A percentile compares a stretch with the other conserved stretches of the same genome.
Evolutionary conservation across 2,888 invertebrate genomes (phyloP).

Genomic region (Exocentrus adspersus): DNA sequence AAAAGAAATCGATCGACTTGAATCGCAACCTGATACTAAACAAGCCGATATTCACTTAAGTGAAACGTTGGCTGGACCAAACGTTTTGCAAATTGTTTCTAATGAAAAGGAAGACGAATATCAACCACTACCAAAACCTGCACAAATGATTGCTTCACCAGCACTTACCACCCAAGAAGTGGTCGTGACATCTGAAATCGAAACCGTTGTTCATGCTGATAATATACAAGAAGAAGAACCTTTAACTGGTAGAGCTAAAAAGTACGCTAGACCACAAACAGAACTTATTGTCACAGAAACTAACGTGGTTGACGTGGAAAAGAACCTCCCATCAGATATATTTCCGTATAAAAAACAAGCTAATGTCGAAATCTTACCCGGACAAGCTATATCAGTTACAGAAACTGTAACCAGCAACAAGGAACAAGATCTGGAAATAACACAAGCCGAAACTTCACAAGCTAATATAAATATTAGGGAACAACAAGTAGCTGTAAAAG

Average conservation of each 20-base stretch:
- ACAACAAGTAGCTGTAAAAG: conserved; percentile 66
- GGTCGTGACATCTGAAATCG: conserved; percentile 64
- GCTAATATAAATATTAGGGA: conserved; percentile 68
- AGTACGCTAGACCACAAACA: conserved; percentile 63
- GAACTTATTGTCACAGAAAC: conserved; percentile 68
- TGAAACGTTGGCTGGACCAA: conserved; percentile 58
- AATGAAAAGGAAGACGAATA: conserved; percentile 64
- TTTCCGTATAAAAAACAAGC: conserved; percentile 68
- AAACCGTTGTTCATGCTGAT: conserved; percentile 63
- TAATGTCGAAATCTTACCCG: conserved; percentile 67
- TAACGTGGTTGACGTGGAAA: conserved; percentile 67
- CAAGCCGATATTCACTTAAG: conserved; percentile 56
- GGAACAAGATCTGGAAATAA: conserved; percentile 64
- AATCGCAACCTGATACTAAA: conserved; percentile 56
- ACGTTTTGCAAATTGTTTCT: conserved; percentile 61
- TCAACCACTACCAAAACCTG: conserved; percentile 58
- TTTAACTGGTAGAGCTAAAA: conserved; percentile 64
- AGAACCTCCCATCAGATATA: conserved; percentile 64
- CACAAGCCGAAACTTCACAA: conserved; percentile 62
- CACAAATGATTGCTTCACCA: conserved; percentile 60
- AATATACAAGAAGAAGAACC: conserved; percentile 62
- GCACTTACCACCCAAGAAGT: conserved; percentile 63
- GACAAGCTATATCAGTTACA: conserved; percentile 70
- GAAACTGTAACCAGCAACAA: conserved; percentile 67
- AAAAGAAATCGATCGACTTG: conserved; percentile 62